phyloP scores from a whole-genome alignment of 2,113 vertebrate genomes.

The Passer domesticus region DNA sequence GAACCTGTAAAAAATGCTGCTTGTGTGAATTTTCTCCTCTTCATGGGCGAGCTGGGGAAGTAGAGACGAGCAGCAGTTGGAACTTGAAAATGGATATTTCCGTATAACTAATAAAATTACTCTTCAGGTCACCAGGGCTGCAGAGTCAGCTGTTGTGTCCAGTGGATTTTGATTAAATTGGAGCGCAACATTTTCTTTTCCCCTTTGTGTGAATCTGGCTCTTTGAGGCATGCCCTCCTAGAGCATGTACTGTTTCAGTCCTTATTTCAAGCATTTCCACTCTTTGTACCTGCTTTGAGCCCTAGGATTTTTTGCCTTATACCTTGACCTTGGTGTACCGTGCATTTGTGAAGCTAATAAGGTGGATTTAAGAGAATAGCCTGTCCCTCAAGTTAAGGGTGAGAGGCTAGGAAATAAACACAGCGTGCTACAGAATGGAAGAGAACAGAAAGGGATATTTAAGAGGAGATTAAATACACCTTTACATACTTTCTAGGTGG shows the following conservation, averaged over 20 bases:
- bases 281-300: conserved; percentile 19
- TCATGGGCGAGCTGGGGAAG: background rate
- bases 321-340: background rate
- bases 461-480: background rate
- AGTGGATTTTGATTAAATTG: conserved; percentile 47
- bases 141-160: conserved; percentile 25
- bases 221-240: conserved; percentile 34
- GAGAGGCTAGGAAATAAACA: conserved; percentile 27
- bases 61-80: background rate
- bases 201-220: conserved; percentile 10
- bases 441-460: background rate
- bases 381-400: conserved; percentile 1
- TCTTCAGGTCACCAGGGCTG: conserved; percentile 6
- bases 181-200: background rate
- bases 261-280: conserved; percentile 28
- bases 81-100: background rate
- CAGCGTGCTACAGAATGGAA: background rate
- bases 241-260: conserved; percentile 39
- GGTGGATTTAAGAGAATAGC: conserved; percentile 15
- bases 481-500: background rate
- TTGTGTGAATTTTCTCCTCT: background rate
- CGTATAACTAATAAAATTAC: conserved; percentile 14
- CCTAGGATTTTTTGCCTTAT: background rate
- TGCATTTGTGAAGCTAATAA: conserved; percentile 47
- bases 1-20: background rate